Evolutionary conservation across 2,797 vertebrate species (phyloP), one percentile per base, ranked within the genome.

Genomic region (Otolemur crassicaudatus): DNA sequence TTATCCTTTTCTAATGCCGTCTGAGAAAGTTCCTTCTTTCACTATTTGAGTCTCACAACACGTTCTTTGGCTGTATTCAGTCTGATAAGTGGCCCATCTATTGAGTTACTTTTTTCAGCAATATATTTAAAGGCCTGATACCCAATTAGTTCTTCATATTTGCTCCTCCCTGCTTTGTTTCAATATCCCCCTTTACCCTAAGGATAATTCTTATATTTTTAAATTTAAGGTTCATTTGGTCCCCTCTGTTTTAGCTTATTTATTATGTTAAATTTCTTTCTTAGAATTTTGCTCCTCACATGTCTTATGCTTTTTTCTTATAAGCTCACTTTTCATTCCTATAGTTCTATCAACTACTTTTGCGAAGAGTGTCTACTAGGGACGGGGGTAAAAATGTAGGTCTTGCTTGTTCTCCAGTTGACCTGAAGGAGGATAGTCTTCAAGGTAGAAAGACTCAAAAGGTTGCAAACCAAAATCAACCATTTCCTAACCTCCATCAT

Each of bases 111-210:
- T 60, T 87, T 75, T 82, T 84, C 63, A 69, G 53, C 56, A 85
- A 76, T 92, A 70, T 34, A 58, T 63, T 46, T 79, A 81, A 40
- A n/a, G 40, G 60, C 12, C 3, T 25, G 53, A 3, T 69, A 67
- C 85, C 22, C 60, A 43, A 27, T 12, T 69, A 13, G 19, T 31
- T 69, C 80, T 87, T 95, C 53, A 20, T 91, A 40, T 53, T 77
- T 94, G 40, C 4, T 93, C 93, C 60, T 77, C 67, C 31, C 23
- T 69, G 27, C 19, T 93, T 92, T 93, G 83, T 94, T 75, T 60
- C 17, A 94, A 34, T 49, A 87, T 17, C 20, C 16, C 80, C 43
- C 69, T 37, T 67, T 61, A n/a, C 31, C 31, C 22, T 60, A 70
- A 82, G 29, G 10, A 69, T 82, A 92, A 83, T 81, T 46, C 61